Evolutionary conservation across 2,113 vertebrate species (phyloP), one percentile per base, ranked within the genome.

Genomic region (Sprattus sprattus): DNA sequence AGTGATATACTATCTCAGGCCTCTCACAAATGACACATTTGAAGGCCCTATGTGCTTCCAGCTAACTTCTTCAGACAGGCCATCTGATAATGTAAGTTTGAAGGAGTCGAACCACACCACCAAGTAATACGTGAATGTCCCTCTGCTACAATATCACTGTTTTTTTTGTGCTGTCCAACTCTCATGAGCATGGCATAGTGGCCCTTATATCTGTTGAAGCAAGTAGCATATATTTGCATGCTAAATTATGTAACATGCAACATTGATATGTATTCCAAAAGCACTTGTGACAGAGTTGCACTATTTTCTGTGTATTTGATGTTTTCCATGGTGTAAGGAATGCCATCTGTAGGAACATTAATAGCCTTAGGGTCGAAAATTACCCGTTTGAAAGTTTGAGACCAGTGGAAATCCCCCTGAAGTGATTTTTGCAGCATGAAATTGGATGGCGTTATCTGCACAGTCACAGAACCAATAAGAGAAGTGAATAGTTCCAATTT

Each of bases 21-120:
- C 71, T 15, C 71, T 39, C 71, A 78, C 71, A 78, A 78, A 78
- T 78, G n/a, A n/a, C n/a, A n/a, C n/a, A n/a, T n/a, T n/a, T n/a
- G n/a, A n/a, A n/a, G n/a, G n/a, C n/a, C n/a, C 67, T 75, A 28
- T 13, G 13, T 4, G 13, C 28, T 28, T 39, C 28, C 4, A 78
- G 71, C 71, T 16, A 3, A 15, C 54, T 60, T 20, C 20, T 20
- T 60, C 54, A 20, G 54, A 60, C 71, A 15, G 67, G 32, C 7
- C 32, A 2, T 3, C 25, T 78, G 28, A 39, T 28, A 39, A 32
- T 78, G 32, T 32, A 78, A 39, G 28, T 44, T 32, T 32, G 13
- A 32, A 78, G 25, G 64, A 71, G 64, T 13, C 8, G 6, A 71
- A 28, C 25, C 64, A 32, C 22, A 25, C 25, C 64, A 71, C 9